Conservation (phyloP, 2,888 invertebrate genomes). For the Esperia sulphurella region DNA sequence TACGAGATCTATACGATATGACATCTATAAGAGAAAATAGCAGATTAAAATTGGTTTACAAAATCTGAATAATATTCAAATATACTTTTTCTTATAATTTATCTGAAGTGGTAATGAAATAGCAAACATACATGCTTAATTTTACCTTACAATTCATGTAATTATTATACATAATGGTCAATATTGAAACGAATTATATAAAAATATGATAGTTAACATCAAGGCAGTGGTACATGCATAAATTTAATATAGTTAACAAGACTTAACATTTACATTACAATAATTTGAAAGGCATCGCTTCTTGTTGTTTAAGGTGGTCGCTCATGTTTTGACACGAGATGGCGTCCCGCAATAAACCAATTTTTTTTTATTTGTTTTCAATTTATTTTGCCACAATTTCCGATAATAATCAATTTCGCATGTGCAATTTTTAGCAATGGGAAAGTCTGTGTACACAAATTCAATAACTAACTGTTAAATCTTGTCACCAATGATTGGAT, state of each 20-base stretch:
- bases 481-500: no score
- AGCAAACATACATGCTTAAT: constrained; percentile 20
- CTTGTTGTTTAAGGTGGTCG: no score
- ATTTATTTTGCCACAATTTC: no score
- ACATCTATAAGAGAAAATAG: constrained; percentile 16
- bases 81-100: neutral
- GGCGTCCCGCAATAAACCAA: no score
- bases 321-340: no score
- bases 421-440: no score
- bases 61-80: neutral
- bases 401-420: no score
- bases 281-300: constrained; percentile 27
- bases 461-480: no score
- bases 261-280: constrained; percentile 35
- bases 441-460: no score
- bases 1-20: constrained; percentile 3
- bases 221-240: constrained; percentile 66
- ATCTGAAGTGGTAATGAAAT: no score
- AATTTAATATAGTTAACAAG: constrained; percentile 41
- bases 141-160: constrained; percentile 26
- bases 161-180: constrained; percentile 37
- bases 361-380: no score
- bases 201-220: constrained; percentile 55
- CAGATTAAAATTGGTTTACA: constrained; percentile 5
- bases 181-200: constrained; percentile 46